phyloP scores from a whole-genome alignment of 2,113 vertebrate genomes.

The Petrocephalus microphthalmus region DNA sequence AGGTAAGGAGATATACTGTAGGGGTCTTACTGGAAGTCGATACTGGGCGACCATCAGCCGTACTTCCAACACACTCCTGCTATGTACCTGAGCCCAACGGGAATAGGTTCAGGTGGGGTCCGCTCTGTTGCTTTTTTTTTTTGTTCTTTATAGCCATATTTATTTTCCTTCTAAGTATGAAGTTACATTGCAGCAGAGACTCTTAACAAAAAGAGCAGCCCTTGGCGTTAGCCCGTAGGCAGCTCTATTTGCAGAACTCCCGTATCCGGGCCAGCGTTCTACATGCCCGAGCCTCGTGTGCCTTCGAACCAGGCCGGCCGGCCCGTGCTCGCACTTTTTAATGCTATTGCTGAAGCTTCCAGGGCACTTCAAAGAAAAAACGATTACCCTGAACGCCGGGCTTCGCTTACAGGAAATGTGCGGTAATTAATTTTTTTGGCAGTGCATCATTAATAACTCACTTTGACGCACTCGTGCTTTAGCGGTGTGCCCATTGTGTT shows the following conservation, averaged over 20 bases:
- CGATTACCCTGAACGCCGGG: neutral
- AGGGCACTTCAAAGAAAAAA: neutral
- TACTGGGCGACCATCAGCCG: neutral
- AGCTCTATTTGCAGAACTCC: neutral
- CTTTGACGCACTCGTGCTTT: neutral
- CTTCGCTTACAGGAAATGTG: neutral
- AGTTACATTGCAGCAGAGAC: neutral
- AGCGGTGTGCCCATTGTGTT: neutral
- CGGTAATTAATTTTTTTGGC: slow-evolving; percentile 1
- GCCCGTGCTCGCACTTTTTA: neutral
- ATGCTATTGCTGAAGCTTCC: neutral
- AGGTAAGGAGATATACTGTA: slow-evolving; percentile 27
- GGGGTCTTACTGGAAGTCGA: neutral
- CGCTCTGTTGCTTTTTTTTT: neutral
- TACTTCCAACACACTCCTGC: neutral
- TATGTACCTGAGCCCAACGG: neutral
- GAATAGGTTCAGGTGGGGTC: neutral
- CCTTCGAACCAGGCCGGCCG: neutral
- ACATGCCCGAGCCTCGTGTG: neutral
- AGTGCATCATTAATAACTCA: neutral
- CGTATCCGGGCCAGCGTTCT: neutral
- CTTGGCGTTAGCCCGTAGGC: neutral
- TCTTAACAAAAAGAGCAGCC: neutral
- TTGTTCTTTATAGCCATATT: neutral
- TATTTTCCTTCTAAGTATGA: neutral